Evolutionary conservation across 2,113 vertebrate genomes (phyloP).

Genomic region (Reinhardtius hippoglossoides): DNA sequence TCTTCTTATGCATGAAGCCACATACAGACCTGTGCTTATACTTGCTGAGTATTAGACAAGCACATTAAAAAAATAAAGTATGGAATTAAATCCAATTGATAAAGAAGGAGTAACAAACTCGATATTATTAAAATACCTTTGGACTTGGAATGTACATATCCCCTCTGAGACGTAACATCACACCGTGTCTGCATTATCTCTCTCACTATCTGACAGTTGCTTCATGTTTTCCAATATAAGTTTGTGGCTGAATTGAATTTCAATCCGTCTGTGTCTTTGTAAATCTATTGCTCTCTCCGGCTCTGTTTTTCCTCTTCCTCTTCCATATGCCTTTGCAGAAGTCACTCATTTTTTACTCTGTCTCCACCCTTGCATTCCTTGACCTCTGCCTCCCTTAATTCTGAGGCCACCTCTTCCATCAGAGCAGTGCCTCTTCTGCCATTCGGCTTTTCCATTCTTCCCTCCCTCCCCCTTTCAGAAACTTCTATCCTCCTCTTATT

Average conservation of each 20-base stretch:
- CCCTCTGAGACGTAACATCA: not conserved
- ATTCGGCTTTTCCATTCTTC: constrained; percentile 46
- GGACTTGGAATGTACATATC: not conserved
- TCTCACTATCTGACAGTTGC: not conserved
- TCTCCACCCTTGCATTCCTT: constrained; percentile 60
- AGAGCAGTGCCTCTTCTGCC: constrained; percentile 50
- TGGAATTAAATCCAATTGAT: not conserved
- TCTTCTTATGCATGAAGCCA: not conserved
- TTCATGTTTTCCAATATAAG: not conserved
- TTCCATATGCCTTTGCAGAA: constrained; percentile 32
- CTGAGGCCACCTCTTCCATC: constrained; percentile 56
- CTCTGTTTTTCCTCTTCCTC: constrained; percentile 31
- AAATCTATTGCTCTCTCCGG: constrained; percentile 21
- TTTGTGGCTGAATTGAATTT: constrained; percentile 9
- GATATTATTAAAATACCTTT: constrained; percentile 26
- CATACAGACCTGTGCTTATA: not conserved
- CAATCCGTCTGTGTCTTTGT: constrained; percentile 8
- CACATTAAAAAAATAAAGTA: constrained; percentile 7
- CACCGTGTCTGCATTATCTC: not conserved
- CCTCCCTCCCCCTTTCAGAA: constrained; percentile 31
- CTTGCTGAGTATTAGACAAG: not conserved
- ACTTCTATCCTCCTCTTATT: constrained; percentile 57
- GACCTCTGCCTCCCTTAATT: constrained; percentile 58
- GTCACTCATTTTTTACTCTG: constrained; percentile 37
- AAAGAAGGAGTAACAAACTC: not conserved